phyloP scores from a whole-genome alignment of 2,113 vertebrate genomes.

The Pachycephala philippinensis region DNA sequence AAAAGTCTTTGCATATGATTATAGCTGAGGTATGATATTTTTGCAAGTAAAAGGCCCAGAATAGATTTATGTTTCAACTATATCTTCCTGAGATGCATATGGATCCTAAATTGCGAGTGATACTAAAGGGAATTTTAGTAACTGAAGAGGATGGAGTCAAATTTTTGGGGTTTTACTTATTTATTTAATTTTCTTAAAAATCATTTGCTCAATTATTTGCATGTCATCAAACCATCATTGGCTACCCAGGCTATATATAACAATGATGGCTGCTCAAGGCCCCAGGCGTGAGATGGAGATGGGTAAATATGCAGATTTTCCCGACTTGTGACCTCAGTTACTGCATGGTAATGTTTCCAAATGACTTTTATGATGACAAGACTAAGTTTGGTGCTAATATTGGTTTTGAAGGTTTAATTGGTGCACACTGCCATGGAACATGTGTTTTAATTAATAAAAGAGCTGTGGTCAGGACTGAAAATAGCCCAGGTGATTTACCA shows the following conservation, averaged over 20 bases:
- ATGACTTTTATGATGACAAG: conserved; percentile 59
- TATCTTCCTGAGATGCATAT: conserved; percentile 57
- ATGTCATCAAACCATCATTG: neutral
- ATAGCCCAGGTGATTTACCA: conserved; percentile 13
- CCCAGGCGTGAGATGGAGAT: conserved; percentile 45
- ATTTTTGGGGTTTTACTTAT: neutral
- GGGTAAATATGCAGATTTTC: conserved; percentile 56
- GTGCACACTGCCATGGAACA: neutral
- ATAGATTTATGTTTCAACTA: conserved; percentile 66
- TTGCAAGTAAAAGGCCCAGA: conserved; percentile 64
- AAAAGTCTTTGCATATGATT: conserved; percentile 69
- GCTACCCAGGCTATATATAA: neutral
- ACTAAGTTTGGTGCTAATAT: conserved; percentile 48
- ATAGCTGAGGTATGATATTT: conserved; percentile 64
- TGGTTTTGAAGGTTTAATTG: conserved; percentile 32
- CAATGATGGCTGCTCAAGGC: neutral
- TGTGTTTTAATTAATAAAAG: conserved; percentile 40
- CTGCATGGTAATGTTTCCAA: conserved; percentile 50
- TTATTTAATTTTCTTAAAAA: neutral
- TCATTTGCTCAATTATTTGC: neutral
- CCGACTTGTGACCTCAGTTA: conserved; percentile 51
- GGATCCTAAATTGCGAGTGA: conserved; percentile 56
- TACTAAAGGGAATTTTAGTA: conserved; percentile 50
- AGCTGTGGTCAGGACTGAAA: neutral
- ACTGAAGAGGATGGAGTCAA: neutral